Base-by-base conservation (phyloP, 37 sponge, comb jelly and placozoan genomes). In the Theonella swinhoei region DNA sequence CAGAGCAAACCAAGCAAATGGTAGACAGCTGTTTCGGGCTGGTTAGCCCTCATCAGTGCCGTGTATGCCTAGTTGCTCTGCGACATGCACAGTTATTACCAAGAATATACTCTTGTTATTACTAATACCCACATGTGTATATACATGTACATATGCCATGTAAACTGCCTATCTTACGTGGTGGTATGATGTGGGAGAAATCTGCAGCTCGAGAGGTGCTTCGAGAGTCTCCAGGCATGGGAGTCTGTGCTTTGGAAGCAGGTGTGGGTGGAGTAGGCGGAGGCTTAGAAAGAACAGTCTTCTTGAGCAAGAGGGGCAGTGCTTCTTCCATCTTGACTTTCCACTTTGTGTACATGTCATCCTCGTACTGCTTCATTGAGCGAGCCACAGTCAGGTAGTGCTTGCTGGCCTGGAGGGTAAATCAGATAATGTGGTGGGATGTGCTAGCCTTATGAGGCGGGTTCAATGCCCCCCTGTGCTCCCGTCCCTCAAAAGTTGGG, bases 281-380 rank as follows among this genome's bases (percentile, higher is more conserved):
- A 0, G 87, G 81, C 68, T 88, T 96, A 43, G 85, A 72, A 9
- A 99, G 79, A 8, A 99, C 88, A 7, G 97, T 87, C 42, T 74
- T 86, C 87, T 97, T 97, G 59, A 99, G 88, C 39, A 95, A 88
- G 23, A 39, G 78, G 17, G 94, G 89, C 19, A 99, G 87, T 25
- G 75, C 84, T 30, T 70, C 79, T 25, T 91, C 95, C 17, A 91
- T 88, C 24, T 41, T 39, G 30, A 85, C 90, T 32, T 93, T 26
- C 99, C 99, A 99, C 33, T 83, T 28, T 47, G 77, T 75, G 64
- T 94, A 97, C 59, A 80, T 66, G 58, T 80, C 79, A 60, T 97
- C 96, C 63, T 99, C 99, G 77, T 93, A 97, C 42, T 85, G 92
- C 75, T 97, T 97, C 89, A 99, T 97, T 24, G 87, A 68, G 11